Conservation (phyloP, 1,140 invertebrate genomes). For the Linepithema humile region DNA sequence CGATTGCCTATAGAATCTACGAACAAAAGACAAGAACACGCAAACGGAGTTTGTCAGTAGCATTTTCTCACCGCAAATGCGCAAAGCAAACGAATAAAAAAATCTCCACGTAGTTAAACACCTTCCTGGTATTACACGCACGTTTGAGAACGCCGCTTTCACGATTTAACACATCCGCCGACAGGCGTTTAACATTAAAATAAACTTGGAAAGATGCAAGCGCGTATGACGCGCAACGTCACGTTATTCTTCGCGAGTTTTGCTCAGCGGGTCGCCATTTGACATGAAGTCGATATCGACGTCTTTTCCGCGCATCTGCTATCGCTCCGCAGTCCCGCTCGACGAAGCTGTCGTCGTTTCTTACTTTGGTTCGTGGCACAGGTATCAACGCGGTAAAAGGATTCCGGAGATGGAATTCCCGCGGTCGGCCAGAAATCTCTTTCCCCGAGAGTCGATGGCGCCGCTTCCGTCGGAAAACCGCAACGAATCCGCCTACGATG, state of each 20-base stretch:
- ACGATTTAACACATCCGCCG: background rate
- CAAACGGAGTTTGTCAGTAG: background rate
- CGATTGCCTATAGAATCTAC: conserved; percentile 11
- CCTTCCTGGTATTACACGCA: background rate
- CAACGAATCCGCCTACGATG: background rate
- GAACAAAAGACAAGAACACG: conserved; percentile 5
- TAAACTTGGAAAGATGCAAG: background rate
- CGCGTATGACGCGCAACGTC: background rate
- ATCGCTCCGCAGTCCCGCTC: background rate
- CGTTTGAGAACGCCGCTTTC: background rate
- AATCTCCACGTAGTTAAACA: background rate
- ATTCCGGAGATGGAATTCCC: conserved; percentile 44
- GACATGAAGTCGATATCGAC: conserved; percentile 46
- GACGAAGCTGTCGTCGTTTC: conserved; percentile 22
- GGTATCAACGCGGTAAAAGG: conserved; percentile 55
- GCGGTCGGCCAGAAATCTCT: conserved; percentile 49
- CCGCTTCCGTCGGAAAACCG: conserved; percentile 39
- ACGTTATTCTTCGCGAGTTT: conserved; percentile 20
- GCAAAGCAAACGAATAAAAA: background rate
- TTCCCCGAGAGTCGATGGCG: conserved; percentile 54
- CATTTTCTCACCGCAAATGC: conserved; percentile 2
- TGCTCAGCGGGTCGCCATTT: background rate
- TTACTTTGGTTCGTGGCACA: conserved; percentile 29
- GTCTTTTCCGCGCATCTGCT: background rate
- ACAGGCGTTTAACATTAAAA: conserved; percentile 34